Percentiles rank a stretch among this genome's conserved stretches.
phyloP scores from a whole-genome alignment of 2,113 vertebrate species.

The Prietella phreatophila region DNA sequence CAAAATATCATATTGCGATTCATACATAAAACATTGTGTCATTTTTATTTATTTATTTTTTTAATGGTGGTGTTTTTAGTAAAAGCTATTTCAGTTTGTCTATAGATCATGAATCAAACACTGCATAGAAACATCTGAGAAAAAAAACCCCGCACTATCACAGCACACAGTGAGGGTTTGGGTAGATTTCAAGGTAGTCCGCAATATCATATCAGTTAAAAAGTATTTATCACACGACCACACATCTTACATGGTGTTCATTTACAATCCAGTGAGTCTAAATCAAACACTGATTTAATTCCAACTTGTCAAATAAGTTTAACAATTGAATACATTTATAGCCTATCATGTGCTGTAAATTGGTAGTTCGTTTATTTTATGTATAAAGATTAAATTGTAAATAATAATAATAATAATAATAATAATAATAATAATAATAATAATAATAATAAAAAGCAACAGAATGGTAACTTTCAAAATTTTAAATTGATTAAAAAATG shows the following conservation, averaged over 20 bases:
- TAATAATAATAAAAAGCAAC: too few species aligned
- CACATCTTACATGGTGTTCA: not conserved
- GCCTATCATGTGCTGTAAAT: not conserved
- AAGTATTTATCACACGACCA: not conserved
- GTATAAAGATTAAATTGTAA: too few species aligned
- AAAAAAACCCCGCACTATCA: not conserved
- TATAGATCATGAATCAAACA: not conserved
- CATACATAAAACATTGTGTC: not conserved
- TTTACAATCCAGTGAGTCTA: not conserved
- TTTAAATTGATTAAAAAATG: too few species aligned
- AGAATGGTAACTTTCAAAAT: too few species aligned
- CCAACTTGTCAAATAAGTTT: not conserved
- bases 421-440: not conserved
- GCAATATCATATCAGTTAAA: not conserved
- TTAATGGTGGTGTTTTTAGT: not conserved
- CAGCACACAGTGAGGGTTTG: not conserved
- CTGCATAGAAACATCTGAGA: not conserved
- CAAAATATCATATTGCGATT: conserved; percentile 12
- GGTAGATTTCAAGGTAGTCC: not conserved
- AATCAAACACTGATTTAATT: not conserved
- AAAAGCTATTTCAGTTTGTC: not conserved
- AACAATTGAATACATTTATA: not conserved
- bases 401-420: not conserved
- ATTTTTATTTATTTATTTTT: not conserved
- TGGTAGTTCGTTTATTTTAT: not conserved